phyloP scores from a whole-genome alignment of 2,797 vertebrate species.

The Petrocephalus sullivani region DNA sequence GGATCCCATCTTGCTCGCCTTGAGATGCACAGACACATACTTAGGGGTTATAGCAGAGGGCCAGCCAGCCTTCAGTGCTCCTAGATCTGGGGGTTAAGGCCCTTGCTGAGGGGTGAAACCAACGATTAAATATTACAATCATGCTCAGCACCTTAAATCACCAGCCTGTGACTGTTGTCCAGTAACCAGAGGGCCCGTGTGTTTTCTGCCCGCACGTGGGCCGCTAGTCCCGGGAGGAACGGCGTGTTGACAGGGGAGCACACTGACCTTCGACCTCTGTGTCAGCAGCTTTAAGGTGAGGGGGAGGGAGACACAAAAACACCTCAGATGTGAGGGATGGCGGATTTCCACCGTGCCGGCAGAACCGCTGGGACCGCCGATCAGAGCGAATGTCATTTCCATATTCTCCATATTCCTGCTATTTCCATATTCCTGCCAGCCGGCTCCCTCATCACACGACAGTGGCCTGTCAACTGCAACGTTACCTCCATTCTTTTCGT shows the following conservation, averaged over 20 bases:
- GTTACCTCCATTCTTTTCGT: constrained; percentile 33
- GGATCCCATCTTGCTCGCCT: neutral
- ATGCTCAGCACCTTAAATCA: constrained; percentile 11
- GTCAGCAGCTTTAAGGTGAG: neutral
- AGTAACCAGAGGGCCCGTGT: neutral
- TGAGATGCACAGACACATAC: neutral
- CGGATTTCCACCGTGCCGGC: neutral
- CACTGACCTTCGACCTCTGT: neutral
- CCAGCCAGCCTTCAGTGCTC: neutral
- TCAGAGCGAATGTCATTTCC: neutral
- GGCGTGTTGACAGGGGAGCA: neutral
- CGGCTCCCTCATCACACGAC: constrained; percentile 37
- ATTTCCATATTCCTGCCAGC: constrained; percentile 20
- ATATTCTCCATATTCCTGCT: neutral
- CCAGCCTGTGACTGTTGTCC: neutral
- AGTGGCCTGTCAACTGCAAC: constrained; percentile 46
- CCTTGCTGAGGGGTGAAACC: constrained; percentile 23
- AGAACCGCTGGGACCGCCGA: neutral
- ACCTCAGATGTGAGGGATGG: neutral
- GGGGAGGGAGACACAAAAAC: neutral
- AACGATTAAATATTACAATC: constrained; percentile 24
- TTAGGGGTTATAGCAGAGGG: neutral
- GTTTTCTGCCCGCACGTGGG: neutral
- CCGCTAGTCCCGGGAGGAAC: neutral
- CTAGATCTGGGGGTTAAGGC: neutral